These are phyloP conservation scores for Macrocentrus cingulum DNA, from an alignment of 1,140 invertebrate genomes.

Conservation along the genomic window DNA sequence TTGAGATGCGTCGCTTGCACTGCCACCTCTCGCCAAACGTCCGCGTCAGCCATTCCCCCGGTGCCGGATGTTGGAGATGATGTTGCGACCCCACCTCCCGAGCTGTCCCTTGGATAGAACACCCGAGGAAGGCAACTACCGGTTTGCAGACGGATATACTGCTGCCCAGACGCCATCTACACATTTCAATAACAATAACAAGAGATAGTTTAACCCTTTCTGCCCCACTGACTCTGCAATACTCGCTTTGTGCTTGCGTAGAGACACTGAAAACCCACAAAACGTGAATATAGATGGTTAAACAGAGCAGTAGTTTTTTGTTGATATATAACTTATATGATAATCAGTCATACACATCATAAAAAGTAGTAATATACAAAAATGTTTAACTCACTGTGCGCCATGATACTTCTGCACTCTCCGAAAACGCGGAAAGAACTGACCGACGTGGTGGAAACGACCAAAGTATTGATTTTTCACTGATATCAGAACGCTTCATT, in stretches of 20 bases:
- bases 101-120: background rate
- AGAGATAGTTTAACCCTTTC: conserved; percentile 10
- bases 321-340: too few species aligned
- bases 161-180: conserved; percentile 23
- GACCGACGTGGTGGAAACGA: too few species aligned
- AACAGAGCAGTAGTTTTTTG: too few species aligned
- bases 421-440: too few species aligned
- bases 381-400: too few species aligned
- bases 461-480: too few species aligned
- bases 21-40: conserved; percentile 28
- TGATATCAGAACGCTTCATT: too few species aligned
- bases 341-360: too few species aligned
- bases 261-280: too few species aligned
- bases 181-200: conserved; percentile 40
- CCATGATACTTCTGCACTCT: too few species aligned
- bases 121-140: conserved; percentile 8
- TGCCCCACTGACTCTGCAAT: background rate
- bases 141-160: conserved; percentile 22
- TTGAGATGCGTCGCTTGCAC: conserved; percentile 36
- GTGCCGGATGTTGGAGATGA: conserved; percentile 32
- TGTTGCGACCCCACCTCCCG: conserved; percentile 22
- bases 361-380: too few species aligned
- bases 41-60: conserved; percentile 31
- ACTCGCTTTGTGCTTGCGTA: background rate
- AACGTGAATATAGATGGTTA: too few species aligned